phyloP scores from a whole-genome alignment of 2,888 invertebrate species.

The Agapostemon virescens region DNA sequence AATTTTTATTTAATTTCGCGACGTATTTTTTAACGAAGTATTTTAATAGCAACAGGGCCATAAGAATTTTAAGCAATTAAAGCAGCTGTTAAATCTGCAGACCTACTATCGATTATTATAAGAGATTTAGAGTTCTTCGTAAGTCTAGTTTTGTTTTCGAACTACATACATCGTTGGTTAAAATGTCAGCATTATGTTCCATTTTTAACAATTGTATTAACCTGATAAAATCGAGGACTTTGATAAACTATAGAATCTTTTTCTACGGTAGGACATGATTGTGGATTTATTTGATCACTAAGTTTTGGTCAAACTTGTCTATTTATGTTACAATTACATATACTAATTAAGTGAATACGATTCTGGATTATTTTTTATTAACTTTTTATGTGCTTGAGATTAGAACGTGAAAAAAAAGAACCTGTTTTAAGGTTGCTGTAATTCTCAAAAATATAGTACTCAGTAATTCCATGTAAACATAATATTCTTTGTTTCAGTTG shows the following conservation, averaged over 20 bases:
- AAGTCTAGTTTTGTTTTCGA: slow-evolving; percentile 3
- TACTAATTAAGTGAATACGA: slow-evolving; percentile 17
- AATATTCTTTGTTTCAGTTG: slow-evolving; percentile 33
- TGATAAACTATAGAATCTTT: not conserved
- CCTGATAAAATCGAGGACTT: not conserved
- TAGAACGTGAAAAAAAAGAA: slow-evolving; percentile 11
- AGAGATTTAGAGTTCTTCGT: slow-evolving; percentile 3
- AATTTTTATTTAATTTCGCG: slow-evolving; percentile 3
- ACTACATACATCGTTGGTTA: not conserved
- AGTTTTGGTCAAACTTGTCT: slow-evolving; percentile 12
- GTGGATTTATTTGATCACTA: slow-evolving; percentile 15
- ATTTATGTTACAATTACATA: slow-evolving; percentile 18
- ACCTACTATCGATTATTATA: not conserved
- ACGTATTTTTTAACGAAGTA: not conserved
- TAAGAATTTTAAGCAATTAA: not conserved
- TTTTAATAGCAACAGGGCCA: not conserved
- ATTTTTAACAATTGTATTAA: not conserved
- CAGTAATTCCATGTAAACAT: slow-evolving; percentile 32
- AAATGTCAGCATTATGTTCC: not conserved
- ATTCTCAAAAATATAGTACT: slow-evolving; percentile 40
- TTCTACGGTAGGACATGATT: not conserved
- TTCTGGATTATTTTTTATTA: slow-evolving; percentile 21
- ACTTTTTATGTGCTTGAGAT: slow-evolving; percentile 17
- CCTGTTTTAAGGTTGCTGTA: slow-evolving; percentile 47
- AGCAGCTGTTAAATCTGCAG: not conserved